Base-by-base conservation (phyloP, 2,113 vertebrate species). In the Clarias batrachus region DNA sequence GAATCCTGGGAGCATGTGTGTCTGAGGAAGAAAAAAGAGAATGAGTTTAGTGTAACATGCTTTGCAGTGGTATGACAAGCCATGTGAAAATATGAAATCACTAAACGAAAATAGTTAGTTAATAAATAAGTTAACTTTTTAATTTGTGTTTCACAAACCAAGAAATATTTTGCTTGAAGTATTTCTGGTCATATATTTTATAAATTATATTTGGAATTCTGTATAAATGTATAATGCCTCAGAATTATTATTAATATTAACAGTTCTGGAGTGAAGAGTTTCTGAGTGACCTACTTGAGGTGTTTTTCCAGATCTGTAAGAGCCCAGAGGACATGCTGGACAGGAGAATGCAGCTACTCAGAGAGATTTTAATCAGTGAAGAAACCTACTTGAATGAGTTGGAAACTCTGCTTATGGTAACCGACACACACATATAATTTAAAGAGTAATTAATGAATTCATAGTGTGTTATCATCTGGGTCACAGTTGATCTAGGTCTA, bases 371-470 rank as follows among this genome's bases (percentile, higher is more conserved):
- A 87, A 89, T 89, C 80, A 93, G 92, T 56, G 94, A 95, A 85
- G 92, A 94, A 91, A 91, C 93, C 65, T 95, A 94, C 76, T 94
- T 95, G 48, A 88, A 87, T 16, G 93, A 95, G 91, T 92, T 95
- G 88, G 94, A 95, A 83, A 81, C 93, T 8, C 90, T 95, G 89
- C 90, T 95, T 16, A 95, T 82, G 92, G 95, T 95, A 92, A 87
- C 23, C 76, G 48, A 59, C 74, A 63, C 57, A 78, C 37, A 60
- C 0, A 17, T 48, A 37, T 73, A 65, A 19, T 77, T 3, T 16
- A 11, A 59, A 41, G 41, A 30, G 56, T 56, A 12, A 9, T 56
- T 56, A 6, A 77, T 77, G 27, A 1, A 78, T 78, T 54, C 12
- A n/a, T 77, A 7, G 21, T 23, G 7, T 25, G 1, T 63, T 7